Conservation (phyloP, 23 tunicate species). For the Phallusia fumigata region DNA sequence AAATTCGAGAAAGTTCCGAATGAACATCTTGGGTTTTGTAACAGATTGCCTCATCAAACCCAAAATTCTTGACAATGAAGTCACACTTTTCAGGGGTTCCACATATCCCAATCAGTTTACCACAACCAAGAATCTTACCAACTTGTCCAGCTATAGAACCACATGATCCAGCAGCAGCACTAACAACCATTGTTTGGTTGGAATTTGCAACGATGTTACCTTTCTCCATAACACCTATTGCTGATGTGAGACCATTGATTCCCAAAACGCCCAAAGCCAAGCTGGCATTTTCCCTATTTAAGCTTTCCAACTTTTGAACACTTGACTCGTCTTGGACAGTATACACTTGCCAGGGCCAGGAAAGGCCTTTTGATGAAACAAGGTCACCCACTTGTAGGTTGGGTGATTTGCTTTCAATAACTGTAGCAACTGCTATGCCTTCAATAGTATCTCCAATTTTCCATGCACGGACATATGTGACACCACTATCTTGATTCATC, state of each 20-base stretch:
- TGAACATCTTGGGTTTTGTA: slow-evolving; percentile 41
- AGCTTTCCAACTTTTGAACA: slow-evolving; percentile 23
- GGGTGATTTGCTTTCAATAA: slow-evolving; percentile 14
- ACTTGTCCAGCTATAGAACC: slow-evolving; percentile 55
- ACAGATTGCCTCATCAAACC: slow-evolving; percentile 36
- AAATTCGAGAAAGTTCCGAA: background rate
- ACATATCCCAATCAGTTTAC: slow-evolving; percentile 42
- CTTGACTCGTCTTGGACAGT: background rate
- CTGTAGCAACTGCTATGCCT: slow-evolving; percentile 30
- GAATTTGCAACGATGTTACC: slow-evolving; percentile 26
- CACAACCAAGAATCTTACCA: slow-evolving; percentile 28
- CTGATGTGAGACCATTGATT: slow-evolving; percentile 34
- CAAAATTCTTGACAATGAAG: slow-evolving; percentile 12
- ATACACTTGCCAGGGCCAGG: slow-evolving; percentile 31
- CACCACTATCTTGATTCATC: slow-evolving; percentile 40
- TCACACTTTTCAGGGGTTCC: slow-evolving; percentile 44
- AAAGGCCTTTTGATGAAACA: slow-evolving; percentile 9
- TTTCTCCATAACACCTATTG: slow-evolving; percentile 33
- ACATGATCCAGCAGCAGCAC: slow-evolving; percentile 57
- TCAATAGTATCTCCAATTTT: slow-evolving; percentile 14
- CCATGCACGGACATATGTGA: slow-evolving; percentile 32
- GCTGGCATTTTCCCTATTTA: background rate
- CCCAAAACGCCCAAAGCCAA: slow-evolving; percentile 42
- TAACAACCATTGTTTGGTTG: slow-evolving; percentile 31
- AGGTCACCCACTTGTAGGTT: slow-evolving; percentile 25